These are phyloP conservation scores for Xylota sylvarum DNA, from an alignment of 2,888 invertebrate genomes.

Conservation along the genomic window DNA sequence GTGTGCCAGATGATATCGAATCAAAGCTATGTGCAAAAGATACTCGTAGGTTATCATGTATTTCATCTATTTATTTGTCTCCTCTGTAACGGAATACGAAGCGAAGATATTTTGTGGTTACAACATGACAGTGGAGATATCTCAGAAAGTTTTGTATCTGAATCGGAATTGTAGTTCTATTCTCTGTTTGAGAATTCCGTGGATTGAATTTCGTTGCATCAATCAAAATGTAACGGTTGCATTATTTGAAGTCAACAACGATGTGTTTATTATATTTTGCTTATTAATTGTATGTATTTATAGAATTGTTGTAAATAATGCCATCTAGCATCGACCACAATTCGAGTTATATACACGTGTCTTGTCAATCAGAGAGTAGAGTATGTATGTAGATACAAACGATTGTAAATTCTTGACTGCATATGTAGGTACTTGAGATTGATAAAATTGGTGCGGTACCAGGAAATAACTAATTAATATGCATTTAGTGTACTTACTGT, in stretches of 20 bases:
- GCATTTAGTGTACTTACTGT: no score
- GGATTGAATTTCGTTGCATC: constrained; percentile 68
- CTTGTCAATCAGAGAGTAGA: constrained; percentile 7
- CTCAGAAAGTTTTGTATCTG: constrained; percentile 23
- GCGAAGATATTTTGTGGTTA: constrained; percentile 68
- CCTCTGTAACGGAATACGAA: constrained; percentile 63
- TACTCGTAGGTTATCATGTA: neutral
- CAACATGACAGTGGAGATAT: constrained; percentile 18
- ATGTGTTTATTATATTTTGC: constrained; percentile 6
- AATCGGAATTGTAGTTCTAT: constrained; percentile 33
- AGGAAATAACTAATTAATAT: no score
- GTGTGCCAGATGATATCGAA: constrained; percentile 42
- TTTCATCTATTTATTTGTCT: constrained; percentile 18
- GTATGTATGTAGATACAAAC: neutral
- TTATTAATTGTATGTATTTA: constrained; percentile 51
- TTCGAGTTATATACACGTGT: constrained; percentile 46
- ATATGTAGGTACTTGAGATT: no score
- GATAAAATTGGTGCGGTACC: no score
- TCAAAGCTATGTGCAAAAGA: constrained; percentile 11
- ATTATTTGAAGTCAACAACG: constrained; percentile 30
- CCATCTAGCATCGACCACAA: constrained; percentile 64
- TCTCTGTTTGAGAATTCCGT: constrained; percentile 45
- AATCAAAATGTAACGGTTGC: constrained; percentile 66
- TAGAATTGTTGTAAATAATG: constrained; percentile 69
- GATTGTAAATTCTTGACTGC: neutral